Conservation (phyloP, 2,888 invertebrate genomes). For the Tanaodytes sp. region DNA sequence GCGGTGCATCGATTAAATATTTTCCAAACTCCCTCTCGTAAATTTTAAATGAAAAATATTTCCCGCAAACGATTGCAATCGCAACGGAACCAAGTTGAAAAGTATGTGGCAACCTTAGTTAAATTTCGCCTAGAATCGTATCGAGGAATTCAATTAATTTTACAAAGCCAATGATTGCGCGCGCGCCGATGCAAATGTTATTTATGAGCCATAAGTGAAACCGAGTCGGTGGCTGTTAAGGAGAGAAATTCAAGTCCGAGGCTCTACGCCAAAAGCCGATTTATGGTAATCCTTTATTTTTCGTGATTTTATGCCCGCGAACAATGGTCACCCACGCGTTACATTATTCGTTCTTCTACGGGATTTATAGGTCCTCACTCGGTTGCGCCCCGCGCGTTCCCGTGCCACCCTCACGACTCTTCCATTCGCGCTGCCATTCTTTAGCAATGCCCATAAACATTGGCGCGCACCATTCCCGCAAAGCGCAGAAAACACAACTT, state of each 20-base stretch:
- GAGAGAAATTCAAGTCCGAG: slow-evolving; percentile 26
- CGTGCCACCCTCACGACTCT: slow-evolving; percentile 49
- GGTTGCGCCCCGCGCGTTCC: slow-evolving; percentile 39
- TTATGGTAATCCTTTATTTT: slow-evolving; percentile 63
- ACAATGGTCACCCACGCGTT: slow-evolving; percentile 67
- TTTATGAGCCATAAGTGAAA: too few relatives aligned
- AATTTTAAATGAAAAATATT: too few relatives aligned
- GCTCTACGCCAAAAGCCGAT: slow-evolving; percentile 49
- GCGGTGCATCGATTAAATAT: too few relatives aligned
- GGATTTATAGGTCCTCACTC: slow-evolving; percentile 57
- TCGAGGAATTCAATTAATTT: too few relatives aligned
- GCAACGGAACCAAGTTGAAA: too few relatives aligned
- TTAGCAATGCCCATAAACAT: slow-evolving; percentile 58
- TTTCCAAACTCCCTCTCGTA: too few relatives aligned
- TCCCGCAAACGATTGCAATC: too few relatives aligned
- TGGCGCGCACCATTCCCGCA: slow-evolving; percentile 54
- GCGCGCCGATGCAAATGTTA: too few relatives aligned
- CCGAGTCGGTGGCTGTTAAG: too few relatives aligned
- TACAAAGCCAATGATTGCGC: too few relatives aligned
- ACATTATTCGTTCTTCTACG: slow-evolving; percentile 61
- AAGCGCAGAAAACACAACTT: slow-evolving; percentile 46
- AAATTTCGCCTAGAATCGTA: too few relatives aligned
- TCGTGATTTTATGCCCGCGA: slow-evolving; percentile 58
- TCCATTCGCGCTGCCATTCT: slow-evolving; percentile 60
- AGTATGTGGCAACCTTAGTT: too few relatives aligned